phyloP scores from a whole-genome alignment of 1,140 invertebrate genomes.

The Drosophila parvula region DNA sequence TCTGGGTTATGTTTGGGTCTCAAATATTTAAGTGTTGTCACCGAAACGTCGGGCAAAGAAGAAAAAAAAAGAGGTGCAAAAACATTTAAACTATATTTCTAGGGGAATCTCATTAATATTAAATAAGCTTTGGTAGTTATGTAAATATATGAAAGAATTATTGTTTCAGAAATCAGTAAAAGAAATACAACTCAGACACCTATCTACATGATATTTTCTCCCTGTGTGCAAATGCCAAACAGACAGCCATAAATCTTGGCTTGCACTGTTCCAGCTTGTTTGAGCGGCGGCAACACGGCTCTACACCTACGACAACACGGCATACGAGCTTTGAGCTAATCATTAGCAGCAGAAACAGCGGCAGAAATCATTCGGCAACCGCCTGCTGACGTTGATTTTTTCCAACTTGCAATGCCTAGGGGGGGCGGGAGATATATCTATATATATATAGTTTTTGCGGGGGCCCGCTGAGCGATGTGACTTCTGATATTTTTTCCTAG shows the following conservation, averaged over 20 bases:
- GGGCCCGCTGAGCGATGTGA: constrained; percentile 27
- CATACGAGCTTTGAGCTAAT: constrained; percentile 61
- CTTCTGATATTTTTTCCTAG: constrained; percentile 24
- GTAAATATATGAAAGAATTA: not conserved
- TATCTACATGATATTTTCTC: constrained; percentile 1
- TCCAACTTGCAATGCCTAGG: constrained; percentile 43
- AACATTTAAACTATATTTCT: not conserved
- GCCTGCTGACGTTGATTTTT: constrained; percentile 48
- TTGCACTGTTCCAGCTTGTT: constrained; percentile 30
- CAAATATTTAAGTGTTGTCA: constrained; percentile 58
- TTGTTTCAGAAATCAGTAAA: not conserved
- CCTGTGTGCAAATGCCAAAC: constrained; percentile 11
- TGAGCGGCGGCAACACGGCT: constrained; percentile 53
- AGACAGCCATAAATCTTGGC: constrained; percentile 35
- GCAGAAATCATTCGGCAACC: constrained; percentile 28
- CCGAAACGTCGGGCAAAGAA: constrained; percentile 26
- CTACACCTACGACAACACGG: constrained; percentile 62
- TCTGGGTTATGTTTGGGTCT: constrained; percentile 60
- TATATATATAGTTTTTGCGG: constrained; percentile 5
- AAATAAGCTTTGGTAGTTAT: not conserved
- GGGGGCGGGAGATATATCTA: constrained; percentile 10
- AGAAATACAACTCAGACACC: no score
- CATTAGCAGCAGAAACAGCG: constrained; percentile 54
- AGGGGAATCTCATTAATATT: not conserved
- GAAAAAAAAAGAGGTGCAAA: not conserved